Evolutionary conservation across 2,113 vertebrate species (phyloP), one percentile per base, ranked within the genome.

Genomic region (Lagopus leucura): DNA sequence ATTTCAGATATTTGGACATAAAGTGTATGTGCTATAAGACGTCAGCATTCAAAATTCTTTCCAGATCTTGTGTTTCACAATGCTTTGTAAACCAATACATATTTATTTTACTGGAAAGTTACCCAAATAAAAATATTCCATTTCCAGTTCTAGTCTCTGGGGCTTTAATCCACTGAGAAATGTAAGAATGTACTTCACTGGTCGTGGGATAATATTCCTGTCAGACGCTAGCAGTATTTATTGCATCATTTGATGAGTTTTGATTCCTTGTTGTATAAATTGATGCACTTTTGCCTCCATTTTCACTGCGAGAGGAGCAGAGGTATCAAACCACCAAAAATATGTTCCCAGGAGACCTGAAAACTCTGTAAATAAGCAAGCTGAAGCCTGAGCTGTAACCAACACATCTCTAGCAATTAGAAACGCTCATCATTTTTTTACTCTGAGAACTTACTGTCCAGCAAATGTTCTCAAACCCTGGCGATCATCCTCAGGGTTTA

Each of bases 91-190:
- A 75, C 48, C 40, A 84, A 16, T 42, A 20, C 73, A n/a, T 82
- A 70, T 92, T 93, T 87, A 69, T 89, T 87, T 89, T 88, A 64
- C 60, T 88, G 79, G 69, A 89, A 93, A 86, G 22, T 38, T 87
- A 89, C 61, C 55, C 84, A 83, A 82, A 87, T 66, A 55, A 79
- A 96, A 94, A 79, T 73, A 90, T 1, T 93, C 78, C 67, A 67
- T 89, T 93, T 88, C 38, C 87, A 86, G 1, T 80, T 85, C 79
- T 74, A 19, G 75, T 94, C 88, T 86, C 91, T 64, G 38, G 87
- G 67, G 89, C 13, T 92, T 92, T 82, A 66, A 80, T 83, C 50
- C 38, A 52, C 84, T 72, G 82, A 89, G 91, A 91, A 92, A 74
- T 55, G 42, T 80, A 67, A 63, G 78, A 78, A 91, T 55, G 58